Evolutionary conservation across 2,888 invertebrate species (phyloP).

Genomic region (Deilephila elpenor): DNA sequence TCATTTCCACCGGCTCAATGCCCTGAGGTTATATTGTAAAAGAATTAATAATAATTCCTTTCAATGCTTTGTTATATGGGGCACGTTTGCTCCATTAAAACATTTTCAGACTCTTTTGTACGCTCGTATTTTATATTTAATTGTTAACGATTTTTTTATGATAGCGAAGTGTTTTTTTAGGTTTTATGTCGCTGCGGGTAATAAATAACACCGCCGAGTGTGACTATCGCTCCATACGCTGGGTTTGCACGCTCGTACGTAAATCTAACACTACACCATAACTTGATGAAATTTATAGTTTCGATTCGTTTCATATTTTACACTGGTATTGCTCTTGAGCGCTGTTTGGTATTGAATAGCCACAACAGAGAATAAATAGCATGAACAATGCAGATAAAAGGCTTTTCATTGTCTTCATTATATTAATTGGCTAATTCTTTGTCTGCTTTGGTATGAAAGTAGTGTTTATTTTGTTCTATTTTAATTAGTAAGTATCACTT

Average conservation of each 20-base stretch:
- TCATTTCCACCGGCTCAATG: constrained; percentile 21
- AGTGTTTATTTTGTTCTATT: not conserved
- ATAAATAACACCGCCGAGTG: constrained; percentile 13
- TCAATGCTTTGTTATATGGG: constrained; percentile 36
- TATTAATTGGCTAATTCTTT: too few species aligned
- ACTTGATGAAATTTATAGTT: not conserved
- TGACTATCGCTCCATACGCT: not conserved
- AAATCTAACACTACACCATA: constrained; percentile 5
- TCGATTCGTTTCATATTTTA: not conserved
- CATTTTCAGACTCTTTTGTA: constrained; percentile 36
- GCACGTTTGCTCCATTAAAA: constrained; percentile 32
- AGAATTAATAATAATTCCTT: constrained; percentile 41
- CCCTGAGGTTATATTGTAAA: constrained; percentile 37
- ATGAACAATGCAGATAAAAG: too few species aligned
- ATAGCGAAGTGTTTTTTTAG: constrained; percentile 16
- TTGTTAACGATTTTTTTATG: constrained; percentile 39
- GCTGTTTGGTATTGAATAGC: not conserved
- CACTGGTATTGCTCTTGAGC: not conserved
- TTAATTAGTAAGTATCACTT: constrained; percentile 6
- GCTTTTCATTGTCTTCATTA: too few species aligned
- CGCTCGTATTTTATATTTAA: constrained; percentile 42
- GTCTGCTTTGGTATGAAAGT: not conserved
- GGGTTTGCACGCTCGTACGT: not conserved
- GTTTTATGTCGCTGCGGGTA: not conserved
- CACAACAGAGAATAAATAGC: too few species aligned